Base-by-base conservation (phyloP, 2,113 vertebrate species). In the Larimichthys crocea region DNA sequence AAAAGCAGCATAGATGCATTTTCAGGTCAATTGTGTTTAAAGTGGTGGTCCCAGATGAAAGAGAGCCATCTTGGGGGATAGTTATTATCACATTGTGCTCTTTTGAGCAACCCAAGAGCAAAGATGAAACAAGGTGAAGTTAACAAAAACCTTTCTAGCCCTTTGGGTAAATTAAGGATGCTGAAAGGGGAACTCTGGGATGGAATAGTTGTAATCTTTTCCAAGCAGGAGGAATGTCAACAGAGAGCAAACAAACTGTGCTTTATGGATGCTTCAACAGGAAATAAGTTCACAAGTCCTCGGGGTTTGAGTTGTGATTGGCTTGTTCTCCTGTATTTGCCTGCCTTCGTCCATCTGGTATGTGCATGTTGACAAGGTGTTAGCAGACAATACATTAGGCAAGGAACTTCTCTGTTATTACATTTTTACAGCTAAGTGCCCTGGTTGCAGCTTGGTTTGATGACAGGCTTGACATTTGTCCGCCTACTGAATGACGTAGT, bases 341-440 rank as follows among this genome's bases (percentile, higher is more conserved):
- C 80, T 44, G 53, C 66, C n/a, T 49, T 69, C n/a, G 63, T 57
- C 61, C 68, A 64, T 84, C 75, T 84, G 87, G 79, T 87, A 57
- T 86, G 67, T 73, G 68, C 64, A 64, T 56, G 62, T 31, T 85
- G 86, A 85, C 86, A 80, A 73, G 79, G 77, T 88, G 84, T 74
- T 62, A 89, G 81, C 74, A 81, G 78, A 88, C 72, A 74, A 71
- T 59, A 63, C 84, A 77, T 72, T n/a, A 66, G 71, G n/a, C 10
- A 1, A 67, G 57, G 11, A 65, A 55, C 69, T 48, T 64, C 64
- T 63, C 44, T 81, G 48, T 86, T 77, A 56, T 86, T 79, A 76
- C 0, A 46, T 19, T 55, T 83, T 68, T 86, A 74, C 42, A 72
- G 57, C 26, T 29, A 7, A 76, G 46, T 48, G 63, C 44, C 52